A percentile compares a stretch with the other conserved stretches of the same genome.
phyloP scores from a whole-genome alignment of 2,113 vertebrate genomes.

The Isurus oxyrinchus region DNA sequence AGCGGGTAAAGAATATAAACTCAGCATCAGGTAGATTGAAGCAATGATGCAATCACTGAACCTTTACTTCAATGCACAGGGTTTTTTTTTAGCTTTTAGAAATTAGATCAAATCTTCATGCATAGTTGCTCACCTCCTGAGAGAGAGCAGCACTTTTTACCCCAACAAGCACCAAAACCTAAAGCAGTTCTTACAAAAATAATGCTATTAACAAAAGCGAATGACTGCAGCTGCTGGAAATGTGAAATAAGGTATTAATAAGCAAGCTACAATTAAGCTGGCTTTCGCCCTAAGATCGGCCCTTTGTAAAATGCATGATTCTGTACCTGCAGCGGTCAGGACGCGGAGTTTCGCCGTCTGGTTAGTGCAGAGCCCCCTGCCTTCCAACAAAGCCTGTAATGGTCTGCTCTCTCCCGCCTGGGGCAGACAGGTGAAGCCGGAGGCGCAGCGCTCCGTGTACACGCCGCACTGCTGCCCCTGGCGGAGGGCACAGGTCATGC shows the following conservation, averaged over 20 bases:
- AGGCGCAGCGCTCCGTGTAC: slow-evolving; percentile 80
- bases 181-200: not conserved
- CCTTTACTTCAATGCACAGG: not conserved
- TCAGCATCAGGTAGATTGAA: not conserved
- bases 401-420: slow-evolving; percentile 65
- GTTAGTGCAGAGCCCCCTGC: slow-evolving; percentile 74
- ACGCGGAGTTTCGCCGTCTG: slow-evolving; percentile 47
- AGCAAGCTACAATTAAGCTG: not conserved
- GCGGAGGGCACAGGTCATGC: slow-evolving; percentile 75
- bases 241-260: not conserved
- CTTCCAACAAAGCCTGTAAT: slow-evolving; percentile 78
- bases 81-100: not conserved
- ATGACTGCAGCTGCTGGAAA: not conserved
- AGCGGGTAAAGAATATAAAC: not conserved
- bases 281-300: not conserved
- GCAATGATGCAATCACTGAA: not conserved
- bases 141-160: not conserved
- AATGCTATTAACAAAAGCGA: not conserved
- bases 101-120: not conserved
- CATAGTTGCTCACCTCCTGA: not conserved
- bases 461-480: slow-evolving; percentile 73
- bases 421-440: slow-evolving; percentile 69
- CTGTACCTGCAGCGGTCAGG: slow-evolving; percentile 62
- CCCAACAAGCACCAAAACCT: not conserved
- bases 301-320: not conserved